phyloP scores from a whole-genome alignment of 2,113 vertebrate genomes.

The Arvicanthis niloticus region DNA sequence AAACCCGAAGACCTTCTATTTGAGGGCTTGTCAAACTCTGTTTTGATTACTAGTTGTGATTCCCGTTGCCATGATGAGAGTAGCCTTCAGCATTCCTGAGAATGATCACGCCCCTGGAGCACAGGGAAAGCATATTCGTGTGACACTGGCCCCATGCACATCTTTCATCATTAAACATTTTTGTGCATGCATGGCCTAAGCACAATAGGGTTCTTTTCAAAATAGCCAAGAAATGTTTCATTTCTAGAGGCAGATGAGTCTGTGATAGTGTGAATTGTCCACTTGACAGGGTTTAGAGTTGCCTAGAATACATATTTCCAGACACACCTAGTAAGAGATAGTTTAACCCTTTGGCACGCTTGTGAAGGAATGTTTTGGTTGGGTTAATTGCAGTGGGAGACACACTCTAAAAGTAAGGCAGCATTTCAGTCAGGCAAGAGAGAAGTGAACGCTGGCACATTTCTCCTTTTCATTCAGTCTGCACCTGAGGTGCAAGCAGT shows the following conservation, averaged over 20 bases:
- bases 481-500: background rate
- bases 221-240: background rate
- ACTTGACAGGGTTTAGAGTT: background rate
- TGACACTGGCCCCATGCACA: background rate
- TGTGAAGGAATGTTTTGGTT: background rate
- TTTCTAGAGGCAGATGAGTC: background rate
- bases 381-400: background rate
- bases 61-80: conserved; percentile 65
- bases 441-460: too few species aligned
- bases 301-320: background rate
- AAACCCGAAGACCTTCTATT: conserved; percentile 26
- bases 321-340: background rate
- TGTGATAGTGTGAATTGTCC: too few species aligned
- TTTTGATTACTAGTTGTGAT: conserved; percentile 52
- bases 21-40: conserved; percentile 62
- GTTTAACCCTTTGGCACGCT: background rate
- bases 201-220: background rate
- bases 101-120: background rate
- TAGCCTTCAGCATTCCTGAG: conserved; percentile 49
- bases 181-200: too few species aligned
- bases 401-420: background rate
- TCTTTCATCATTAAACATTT: background rate
- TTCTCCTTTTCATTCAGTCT: background rate
- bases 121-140: background rate
- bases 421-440: background rate